A percentile compares a stretch with the other conserved stretches of the same genome.
phyloP scores from a whole-genome alignment of 2,888 invertebrate genomes.

The Merodon equestris region DNA sequence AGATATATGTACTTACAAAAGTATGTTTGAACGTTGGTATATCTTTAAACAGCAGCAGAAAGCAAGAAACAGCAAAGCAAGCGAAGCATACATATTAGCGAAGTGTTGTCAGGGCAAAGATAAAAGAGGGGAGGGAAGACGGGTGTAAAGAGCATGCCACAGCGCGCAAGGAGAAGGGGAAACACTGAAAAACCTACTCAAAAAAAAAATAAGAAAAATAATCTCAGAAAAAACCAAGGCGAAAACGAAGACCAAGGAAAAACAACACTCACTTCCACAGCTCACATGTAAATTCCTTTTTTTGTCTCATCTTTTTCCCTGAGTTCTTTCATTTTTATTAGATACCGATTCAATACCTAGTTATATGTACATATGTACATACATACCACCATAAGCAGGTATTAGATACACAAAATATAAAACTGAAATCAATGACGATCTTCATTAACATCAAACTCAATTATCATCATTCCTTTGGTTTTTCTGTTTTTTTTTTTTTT shows the following conservation, averaged over 20 bases:
- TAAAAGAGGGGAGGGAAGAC: conserved; percentile 10
- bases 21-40: conserved; percentile 18
- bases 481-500: conserved; percentile 7
- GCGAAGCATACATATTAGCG: conserved; percentile 1
- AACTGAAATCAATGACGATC: conserved; percentile 4
- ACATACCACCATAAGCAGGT: too few species aligned
- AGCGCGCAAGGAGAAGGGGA: conserved; percentile 26
- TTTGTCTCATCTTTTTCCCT: too few species aligned
- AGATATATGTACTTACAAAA: conserved; percentile 28
- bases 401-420: too few species aligned
- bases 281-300: conserved; percentile 62
- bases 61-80: conserved; percentile 32
- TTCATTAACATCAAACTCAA: neutral
- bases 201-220: too few species aligned
- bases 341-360: conserved; percentile 23
- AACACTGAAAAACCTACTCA: conserved; percentile 57
- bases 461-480: neutral
- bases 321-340: conserved; percentile 25
- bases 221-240: conserved; percentile 49
- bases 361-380: conserved; percentile 33
- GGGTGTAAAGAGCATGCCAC: conserved; percentile 3
- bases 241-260: conserved; percentile 18
- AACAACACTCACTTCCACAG: conserved; percentile 40
- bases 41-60: conserved; percentile 53
- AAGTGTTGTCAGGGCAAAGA: neutral